Evolutionary conservation across 2,888 invertebrate genomes (phyloP), one percentile per base, ranked within the genome.

Genomic region (Tipula unca): DNA sequence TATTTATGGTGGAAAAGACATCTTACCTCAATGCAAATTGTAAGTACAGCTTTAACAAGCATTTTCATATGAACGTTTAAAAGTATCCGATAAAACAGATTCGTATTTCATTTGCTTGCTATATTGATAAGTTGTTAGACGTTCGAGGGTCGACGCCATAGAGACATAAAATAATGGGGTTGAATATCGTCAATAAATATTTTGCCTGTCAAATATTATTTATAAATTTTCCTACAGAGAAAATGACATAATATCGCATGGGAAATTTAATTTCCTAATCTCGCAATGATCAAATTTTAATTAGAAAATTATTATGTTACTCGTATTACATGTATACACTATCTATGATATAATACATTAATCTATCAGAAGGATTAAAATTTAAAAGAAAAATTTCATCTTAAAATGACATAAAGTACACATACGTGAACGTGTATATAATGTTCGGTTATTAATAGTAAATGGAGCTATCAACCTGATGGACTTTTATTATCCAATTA

Each of bases 1-100:
- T 97, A 95, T 89, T 91, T 98, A 25, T 98, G 98, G 98, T 98
- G 98, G 98, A 98, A 98, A 90, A 96, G 94, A 88, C 96, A 98
- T 90, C 93, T 98, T 88, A 98, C 98, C 3, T 93, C 93, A 85
- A 91, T 98, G 89, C 98, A 98, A 91, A 93, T 98, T 91, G 95
- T 96, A 90, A 91, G 92, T 90, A 85, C 85, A 14, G 10, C 6
- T 1, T 10, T 39, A 39, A 10, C 39, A n/a, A n/a, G 39, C 2
- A 17, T 54, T 54, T 54, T 32, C 0, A n/a, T n/a, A n/a, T n/a
- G n/a, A n/a, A n/a, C n/a, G n/a, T n/a, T n/a, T n/a, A n/a, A n/a
- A n/a, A n/a, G n/a, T n/a, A n/a, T n/a, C n/a, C n/a, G n/a, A n/a
- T n/a, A n/a, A n/a, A n/a, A n/a, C n/a, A n/a, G n/a, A n/a, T n/a